Conservation (phyloP, 2,797 vertebrate species). For the Lophius americanus region DNA sequence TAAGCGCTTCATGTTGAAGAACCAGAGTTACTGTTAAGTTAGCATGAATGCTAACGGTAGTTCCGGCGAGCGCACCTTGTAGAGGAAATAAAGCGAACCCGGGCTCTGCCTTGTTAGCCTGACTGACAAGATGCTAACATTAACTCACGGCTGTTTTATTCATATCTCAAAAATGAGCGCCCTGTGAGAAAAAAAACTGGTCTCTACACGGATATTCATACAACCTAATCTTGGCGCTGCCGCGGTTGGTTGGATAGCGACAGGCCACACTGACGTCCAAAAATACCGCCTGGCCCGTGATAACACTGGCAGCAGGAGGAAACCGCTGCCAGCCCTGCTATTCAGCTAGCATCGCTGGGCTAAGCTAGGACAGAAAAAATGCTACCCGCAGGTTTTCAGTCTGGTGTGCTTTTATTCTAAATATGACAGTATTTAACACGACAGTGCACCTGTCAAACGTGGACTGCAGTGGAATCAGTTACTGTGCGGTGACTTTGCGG, state of each 20-base stretch:
- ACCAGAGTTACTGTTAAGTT: slow-evolving; percentile 8
- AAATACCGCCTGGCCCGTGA: slow-evolving; percentile 38
- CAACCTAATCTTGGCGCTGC: slow-evolving; percentile 45
- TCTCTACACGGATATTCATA: slow-evolving; percentile 22
- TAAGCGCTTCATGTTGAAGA: not conserved
- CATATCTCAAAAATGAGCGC: slow-evolving; percentile 51
- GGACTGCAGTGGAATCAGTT: slow-evolving; percentile 20
- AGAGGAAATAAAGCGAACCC: slow-evolving; percentile 53
- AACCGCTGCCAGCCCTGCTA: slow-evolving; percentile 55
- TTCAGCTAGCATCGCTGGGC: slow-evolving; percentile 49
- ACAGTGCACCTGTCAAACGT: slow-evolving; percentile 35
- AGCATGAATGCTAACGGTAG: slow-evolving; percentile 38
- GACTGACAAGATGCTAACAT: slow-evolving; percentile 53
- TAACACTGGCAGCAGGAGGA: slow-evolving; percentile 43
- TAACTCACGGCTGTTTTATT: slow-evolving; percentile 49
- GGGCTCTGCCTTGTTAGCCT: slow-evolving; percentile 49
- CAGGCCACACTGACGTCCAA: slow-evolving; percentile 35
- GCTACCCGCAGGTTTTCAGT: slow-evolving; percentile 34
- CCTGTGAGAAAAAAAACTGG: slow-evolving; percentile 10
- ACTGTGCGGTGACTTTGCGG: slow-evolving; percentile 7
- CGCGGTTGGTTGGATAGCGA: slow-evolving; percentile 8
- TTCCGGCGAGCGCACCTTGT: slow-evolving; percentile 69
- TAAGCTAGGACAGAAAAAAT: slow-evolving; percentile 57
- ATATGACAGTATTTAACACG: not conserved
- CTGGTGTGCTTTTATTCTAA: slow-evolving; percentile 7